Conservation (phyloP, 1,140 invertebrate species). For the Samia ricini region DNA sequence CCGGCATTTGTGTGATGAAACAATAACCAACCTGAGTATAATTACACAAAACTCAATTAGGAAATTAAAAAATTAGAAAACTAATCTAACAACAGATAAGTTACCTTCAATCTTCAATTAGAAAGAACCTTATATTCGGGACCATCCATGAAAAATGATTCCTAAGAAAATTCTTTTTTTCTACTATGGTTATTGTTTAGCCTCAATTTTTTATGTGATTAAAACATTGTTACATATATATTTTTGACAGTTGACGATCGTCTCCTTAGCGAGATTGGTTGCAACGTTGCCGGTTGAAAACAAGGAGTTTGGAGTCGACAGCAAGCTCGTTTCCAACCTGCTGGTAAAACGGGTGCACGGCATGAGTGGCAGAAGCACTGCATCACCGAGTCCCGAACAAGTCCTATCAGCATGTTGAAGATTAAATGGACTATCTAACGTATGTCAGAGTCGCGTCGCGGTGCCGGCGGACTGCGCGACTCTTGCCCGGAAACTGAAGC, state of each 20-base stretch:
- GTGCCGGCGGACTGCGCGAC: conserved; percentile 69
- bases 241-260: conserved; percentile 21
- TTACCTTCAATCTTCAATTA: conserved; percentile 2
- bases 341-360: conserved; percentile 85
- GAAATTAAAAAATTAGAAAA: background rate
- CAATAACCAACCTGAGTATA: background rate
- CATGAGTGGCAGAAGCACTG: conserved; percentile 94
- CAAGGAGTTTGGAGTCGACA: conserved; percentile 7
- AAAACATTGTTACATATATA: background rate
- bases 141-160: background rate
- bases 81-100: background rate
- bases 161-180: background rate
- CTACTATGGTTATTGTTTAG: background rate
- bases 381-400: conserved; percentile 91
- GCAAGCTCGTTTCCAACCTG: conserved; percentile 76
- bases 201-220: background rate
- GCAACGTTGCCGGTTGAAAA: conserved; percentile 27
- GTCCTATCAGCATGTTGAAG: conserved; percentile 87
- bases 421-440: conserved; percentile 71
- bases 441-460: conserved; percentile 66
- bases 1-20: conserved; percentile 24
- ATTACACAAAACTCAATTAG: background rate
- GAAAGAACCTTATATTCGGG: background rate
- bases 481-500: conserved; percentile 73
- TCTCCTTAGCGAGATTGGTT: conserved; percentile 35